Evolutionary conservation across 2,113 vertebrate species (phyloP).

Genomic region (Chionis minor): DNA sequence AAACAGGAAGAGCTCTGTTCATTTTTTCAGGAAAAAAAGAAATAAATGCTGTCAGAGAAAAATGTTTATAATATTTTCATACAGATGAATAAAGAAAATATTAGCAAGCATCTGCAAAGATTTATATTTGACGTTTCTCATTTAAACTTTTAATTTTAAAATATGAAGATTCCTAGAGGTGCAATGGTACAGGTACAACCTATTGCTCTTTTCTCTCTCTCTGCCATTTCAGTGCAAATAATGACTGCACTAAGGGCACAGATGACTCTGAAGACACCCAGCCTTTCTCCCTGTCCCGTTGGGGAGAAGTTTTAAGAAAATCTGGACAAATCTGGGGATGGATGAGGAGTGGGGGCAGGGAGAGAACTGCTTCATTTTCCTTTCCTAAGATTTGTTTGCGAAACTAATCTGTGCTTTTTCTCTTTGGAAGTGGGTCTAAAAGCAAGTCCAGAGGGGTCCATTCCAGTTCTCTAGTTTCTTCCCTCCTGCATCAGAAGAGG

Average conservation of each 20-base stretch:
- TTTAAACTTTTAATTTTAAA: not conserved
- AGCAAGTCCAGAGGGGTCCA: not conserved
- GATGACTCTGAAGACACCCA: not conserved
- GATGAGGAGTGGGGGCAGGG: not conserved
- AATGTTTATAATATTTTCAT: not conserved
- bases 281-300: not conserved
- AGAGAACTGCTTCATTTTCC: not conserved
- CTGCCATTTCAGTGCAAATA: not conserved
- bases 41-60: not conserved
- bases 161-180: not conserved
- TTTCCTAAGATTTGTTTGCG: not conserved
- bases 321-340: not conserved
- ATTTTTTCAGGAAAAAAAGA: not conserved
- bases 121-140: conserved; percentile 10
- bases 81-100: not conserved
- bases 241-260: not conserved
- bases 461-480: not conserved
- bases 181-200: not conserved
- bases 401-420: not conserved
- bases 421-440: rapidly evolving
- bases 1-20: conserved; percentile 37
- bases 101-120: not conserved
- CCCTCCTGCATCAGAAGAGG: not conserved
- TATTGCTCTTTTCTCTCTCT: not conserved
- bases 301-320: not conserved